Conservation (phyloP, 2,888 invertebrate genomes). For the Drosophila monieri region DNA sequence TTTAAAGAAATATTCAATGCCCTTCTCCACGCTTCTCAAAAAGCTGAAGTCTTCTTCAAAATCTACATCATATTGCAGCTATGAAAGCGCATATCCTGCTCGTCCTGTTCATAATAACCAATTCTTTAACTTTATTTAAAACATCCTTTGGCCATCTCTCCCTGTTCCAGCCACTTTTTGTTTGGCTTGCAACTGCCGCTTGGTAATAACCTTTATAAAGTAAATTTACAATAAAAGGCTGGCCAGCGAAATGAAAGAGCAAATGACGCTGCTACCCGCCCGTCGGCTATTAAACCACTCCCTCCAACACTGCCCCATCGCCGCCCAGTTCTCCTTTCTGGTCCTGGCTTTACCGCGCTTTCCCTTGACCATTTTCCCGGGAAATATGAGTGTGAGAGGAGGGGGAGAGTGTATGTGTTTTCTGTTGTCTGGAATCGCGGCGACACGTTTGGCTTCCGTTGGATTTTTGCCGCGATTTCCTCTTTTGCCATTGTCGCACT, state of each 20-base stretch:
- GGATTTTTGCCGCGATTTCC: conserved; percentile 79
- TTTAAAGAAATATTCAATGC: too few species aligned
- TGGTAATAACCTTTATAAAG: conserved; percentile 76
- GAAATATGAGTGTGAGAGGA: background rate
- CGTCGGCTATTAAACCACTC: conserved; percentile 19
- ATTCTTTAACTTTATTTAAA: background rate
- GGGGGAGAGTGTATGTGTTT: background rate
- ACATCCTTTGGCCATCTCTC: conserved; percentile 3
- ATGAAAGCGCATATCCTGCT: too few species aligned
- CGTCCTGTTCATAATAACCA: background rate
- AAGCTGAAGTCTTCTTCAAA: too few species aligned
- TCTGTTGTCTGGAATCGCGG: conserved; percentile 55
- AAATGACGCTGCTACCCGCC: conserved; percentile 33
- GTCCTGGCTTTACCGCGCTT: conserved; percentile 5
- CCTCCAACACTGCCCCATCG: conserved; percentile 1
- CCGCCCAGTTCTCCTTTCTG: conserved; percentile 2
- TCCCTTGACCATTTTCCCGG: conserved; percentile 37
- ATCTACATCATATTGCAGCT: too few species aligned
- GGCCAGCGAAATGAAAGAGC: conserved; percentile 48
- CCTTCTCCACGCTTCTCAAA: background rate
- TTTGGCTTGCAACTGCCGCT: conserved; percentile 18
- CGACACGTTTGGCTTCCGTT: conserved; percentile 71
- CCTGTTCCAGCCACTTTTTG: background rate
- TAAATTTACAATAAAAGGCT: conserved; percentile 77
- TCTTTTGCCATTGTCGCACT: conserved; percentile 45